Evolutionary conservation across 2,888 invertebrate genomes (phyloP).

Genomic region (Osmoderma eremita): DNA sequence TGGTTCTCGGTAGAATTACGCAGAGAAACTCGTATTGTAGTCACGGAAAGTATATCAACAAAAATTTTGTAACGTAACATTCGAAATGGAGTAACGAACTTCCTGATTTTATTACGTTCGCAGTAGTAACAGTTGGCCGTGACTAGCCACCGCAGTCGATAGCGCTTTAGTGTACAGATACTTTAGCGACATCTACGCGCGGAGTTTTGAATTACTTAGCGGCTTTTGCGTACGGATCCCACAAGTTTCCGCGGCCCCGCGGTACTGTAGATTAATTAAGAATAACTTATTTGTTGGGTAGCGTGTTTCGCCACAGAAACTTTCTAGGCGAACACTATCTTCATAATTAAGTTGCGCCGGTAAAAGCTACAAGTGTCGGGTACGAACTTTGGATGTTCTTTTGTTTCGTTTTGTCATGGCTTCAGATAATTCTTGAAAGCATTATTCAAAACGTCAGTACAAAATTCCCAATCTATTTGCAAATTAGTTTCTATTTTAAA

Average conservation of each 20-base stretch:
- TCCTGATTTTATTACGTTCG: constrained; percentile 1
- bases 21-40: constrained; percentile 18
- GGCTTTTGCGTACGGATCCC: constrained; percentile 3
- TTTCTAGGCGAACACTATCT: constrained; percentile 23
- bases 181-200: constrained; percentile 5
- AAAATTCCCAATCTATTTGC: too few species aligned
- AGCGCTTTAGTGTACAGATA: not conserved
- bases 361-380: not conserved
- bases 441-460: too few species aligned
- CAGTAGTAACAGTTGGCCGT: not conserved
- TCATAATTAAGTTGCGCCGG: constrained; percentile 19
- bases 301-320: constrained; percentile 19
- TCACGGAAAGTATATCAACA: constrained; percentile 9
- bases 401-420: too few species aligned
- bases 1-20: not conserved
- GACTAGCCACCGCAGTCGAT: not conserved
- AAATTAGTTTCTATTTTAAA: too few species aligned
- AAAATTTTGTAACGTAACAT: constrained; percentile 2
- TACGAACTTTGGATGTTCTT: too few species aligned
- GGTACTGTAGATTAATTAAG: constrained; percentile 28
- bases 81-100: not conserved
- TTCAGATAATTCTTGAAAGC: too few species aligned
- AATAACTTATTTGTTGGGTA: constrained; percentile 29
- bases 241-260: not conserved
- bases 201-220: constrained; percentile 9